phyloP scores from a whole-genome alignment of 2,113 vertebrate genomes.

The Platanista minor region DNA sequence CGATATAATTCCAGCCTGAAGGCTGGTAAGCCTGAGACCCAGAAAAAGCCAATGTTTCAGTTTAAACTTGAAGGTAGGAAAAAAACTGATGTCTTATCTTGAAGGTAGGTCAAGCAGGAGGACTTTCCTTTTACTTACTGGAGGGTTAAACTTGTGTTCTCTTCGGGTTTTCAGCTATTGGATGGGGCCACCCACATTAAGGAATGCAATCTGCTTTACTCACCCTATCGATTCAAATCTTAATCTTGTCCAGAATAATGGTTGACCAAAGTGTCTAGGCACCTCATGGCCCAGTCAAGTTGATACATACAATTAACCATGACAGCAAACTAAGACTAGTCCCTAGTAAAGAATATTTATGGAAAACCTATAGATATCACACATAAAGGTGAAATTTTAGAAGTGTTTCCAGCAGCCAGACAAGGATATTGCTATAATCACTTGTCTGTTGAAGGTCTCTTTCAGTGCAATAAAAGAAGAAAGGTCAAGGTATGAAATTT shows the following conservation, averaged over 20 bases:
- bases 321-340: background rate
- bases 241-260: background rate
- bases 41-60: background rate
- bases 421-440: background rate
- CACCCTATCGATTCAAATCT: background rate
- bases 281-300: background rate
- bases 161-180: background rate
- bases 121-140: background rate
- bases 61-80: background rate
- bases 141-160: background rate
- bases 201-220: background rate
- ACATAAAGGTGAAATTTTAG: background rate
- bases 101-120: background rate
- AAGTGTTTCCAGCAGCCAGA: background rate
- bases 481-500: background rate
- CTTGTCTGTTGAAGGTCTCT: background rate
- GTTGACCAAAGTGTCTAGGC: background rate
- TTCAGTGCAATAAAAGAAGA: background rate
- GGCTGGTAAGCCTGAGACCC: background rate
- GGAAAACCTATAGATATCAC: background rate
- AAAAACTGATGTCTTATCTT: background rate
- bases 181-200: background rate
- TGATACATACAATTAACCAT: background rate
- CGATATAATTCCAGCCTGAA: background rate
- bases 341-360: background rate